Conservation (phyloP, 2,113 vertebrate species). For the Eulemur rufifrons region DNA sequence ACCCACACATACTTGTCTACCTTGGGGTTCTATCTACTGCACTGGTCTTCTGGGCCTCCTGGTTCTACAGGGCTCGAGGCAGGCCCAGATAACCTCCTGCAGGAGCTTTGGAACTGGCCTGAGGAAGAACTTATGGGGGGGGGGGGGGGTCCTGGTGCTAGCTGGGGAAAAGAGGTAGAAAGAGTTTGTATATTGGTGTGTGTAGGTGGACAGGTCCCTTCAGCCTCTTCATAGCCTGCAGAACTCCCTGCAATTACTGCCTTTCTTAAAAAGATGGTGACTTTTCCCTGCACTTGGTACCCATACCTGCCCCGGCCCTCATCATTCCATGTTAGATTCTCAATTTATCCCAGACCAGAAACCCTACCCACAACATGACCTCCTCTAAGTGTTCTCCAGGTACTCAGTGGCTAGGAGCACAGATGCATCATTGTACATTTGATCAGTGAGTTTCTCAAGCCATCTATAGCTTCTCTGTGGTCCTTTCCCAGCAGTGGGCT, state of each 20-base stretch:
- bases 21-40: not conserved
- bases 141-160: not conserved
- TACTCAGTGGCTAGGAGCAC: not conserved
- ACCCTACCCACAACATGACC: not conserved
- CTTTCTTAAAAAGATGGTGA: constrained; percentile 15
- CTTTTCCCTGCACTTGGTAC: not conserved
- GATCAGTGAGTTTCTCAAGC: constrained; percentile 9
- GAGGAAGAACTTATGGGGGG: not conserved
- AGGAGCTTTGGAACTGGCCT: not conserved
- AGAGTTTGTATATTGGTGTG: not conserved
- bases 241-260: not conserved
- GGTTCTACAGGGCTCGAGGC: not conserved
- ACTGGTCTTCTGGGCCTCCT: not conserved
- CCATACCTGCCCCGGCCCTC: not conserved
- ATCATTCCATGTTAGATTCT: not conserved
- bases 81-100: not conserved
- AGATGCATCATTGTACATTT: not conserved
- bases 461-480: not conserved
- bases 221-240: not conserved
- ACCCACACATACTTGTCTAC: not conserved
- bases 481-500: not conserved
- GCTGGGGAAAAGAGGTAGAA: not conserved
- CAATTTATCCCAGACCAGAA: not conserved
- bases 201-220: not conserved
- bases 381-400: constrained; percentile 13